A percentile compares a stretch with the other conserved stretches of the same genome.
These are phyloP conservation scores for Bombus sibiricus DNA, from an alignment of 1,140 invertebrate species.

Conservation along the genomic window DNA sequence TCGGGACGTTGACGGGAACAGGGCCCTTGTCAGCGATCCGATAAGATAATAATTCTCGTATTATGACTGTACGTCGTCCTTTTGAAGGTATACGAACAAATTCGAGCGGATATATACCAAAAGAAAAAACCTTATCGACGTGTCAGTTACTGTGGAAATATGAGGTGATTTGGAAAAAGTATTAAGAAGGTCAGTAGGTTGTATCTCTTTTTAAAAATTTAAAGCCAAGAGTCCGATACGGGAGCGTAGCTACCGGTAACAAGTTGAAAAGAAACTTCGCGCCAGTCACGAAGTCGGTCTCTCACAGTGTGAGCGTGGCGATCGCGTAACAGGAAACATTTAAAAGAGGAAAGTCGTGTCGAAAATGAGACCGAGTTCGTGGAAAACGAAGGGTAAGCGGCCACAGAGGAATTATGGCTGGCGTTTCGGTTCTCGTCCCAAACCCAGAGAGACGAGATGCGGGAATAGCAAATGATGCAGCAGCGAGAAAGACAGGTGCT, in stretches of 20 bases:
- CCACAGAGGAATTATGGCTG: slow-evolving; percentile 18
- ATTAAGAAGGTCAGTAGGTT: not conserved
- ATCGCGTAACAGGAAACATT: slow-evolving; percentile 44
- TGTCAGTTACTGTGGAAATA: too few species aligned
- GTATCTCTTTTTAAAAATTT: not conserved
- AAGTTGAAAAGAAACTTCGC: not conserved
- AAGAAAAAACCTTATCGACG: not conserved
- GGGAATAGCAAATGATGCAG: not conserved
- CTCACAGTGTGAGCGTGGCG: not conserved
- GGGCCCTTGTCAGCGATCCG: slow-evolving; percentile 4
- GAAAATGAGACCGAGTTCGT: not conserved
- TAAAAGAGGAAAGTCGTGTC: slow-evolving; percentile 32
- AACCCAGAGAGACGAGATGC: not conserved
- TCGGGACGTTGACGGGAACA: not conserved
- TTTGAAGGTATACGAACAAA: not conserved
- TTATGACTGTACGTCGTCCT: not conserved
- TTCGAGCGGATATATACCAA: not conserved
- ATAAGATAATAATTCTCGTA: slow-evolving; percentile 38
- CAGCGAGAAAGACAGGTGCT: too few species aligned
- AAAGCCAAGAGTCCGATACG: not conserved
- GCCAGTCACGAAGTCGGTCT: not conserved
- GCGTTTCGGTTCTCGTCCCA: not conserved
- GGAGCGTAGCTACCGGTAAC: not conserved
- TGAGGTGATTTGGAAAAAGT: too few species aligned
- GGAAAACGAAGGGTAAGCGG: slow-evolving; percentile 6